Base-by-base conservation (phyloP, 2,113 vertebrate species). In the Dermatemys mawii region DNA sequence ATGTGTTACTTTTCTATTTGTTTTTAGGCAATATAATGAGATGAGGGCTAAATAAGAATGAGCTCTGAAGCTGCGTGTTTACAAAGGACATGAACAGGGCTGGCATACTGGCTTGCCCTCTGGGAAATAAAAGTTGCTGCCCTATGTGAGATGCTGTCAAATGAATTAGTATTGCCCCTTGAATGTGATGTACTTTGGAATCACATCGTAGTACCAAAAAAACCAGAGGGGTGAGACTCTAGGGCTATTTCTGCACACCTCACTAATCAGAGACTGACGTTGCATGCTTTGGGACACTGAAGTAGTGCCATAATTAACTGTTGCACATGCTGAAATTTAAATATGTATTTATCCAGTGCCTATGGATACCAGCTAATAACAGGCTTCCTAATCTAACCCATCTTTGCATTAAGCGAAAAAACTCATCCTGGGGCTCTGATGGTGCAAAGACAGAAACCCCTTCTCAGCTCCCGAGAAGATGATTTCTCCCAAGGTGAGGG, bases 291-390 rank as follows among this genome's bases (percentile, higher is more conserved):
- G 0, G 60, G 29, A 60, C 5, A 14, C 3, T 0, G 88, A 41
- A 83, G 86, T 94, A 95, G 94, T 82, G 85, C 90, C 89, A 85
- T 80, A n/a, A 83, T 78, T 14, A 80, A 49, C 86, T 88, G 19
- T 35, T 85, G 57, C 54, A 67, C 83, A 79, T 1, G 13, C 84
- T 91, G 79, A 38, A 81, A 13, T 86, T 86, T 84, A n/a, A 89
- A 44, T 83, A 26, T 57, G 5, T 67, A 75, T 93, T 91, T 76
- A 29, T 89, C 70, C 55, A 22, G 46, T 80, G 21, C 0, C 91
- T 50, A 54, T 17, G 1, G 35, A 60, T 81, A 84, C 53, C 88
- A 81, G 9, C 92, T 67, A 93, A 53, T 50, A 84, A 41, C 78
- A 22, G 78, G 57, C 54, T 24, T 86, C 55, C 12, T 90, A 63